Conservation (phyloP, 2,888 invertebrate species). For the Diaphora mendica region DNA sequence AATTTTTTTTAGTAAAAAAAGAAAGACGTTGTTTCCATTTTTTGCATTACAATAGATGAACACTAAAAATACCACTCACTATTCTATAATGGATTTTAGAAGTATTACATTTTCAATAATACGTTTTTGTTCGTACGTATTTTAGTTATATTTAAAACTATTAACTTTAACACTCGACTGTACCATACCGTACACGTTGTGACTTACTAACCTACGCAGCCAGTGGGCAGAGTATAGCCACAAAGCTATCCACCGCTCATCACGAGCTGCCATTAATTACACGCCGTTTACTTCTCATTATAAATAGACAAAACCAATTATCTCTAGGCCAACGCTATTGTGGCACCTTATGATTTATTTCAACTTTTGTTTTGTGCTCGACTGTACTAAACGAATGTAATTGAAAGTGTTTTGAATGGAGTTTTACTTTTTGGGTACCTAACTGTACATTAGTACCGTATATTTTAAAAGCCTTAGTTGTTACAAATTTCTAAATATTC, state of each 20-base stretch:
- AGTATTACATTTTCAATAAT: neutral
- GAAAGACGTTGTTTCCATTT: too few relatives aligned
- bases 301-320: constrained; percentile 80
- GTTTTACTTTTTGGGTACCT: constrained; percentile 47
- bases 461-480: neutral
- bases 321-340: constrained; percentile 65
- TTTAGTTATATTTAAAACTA: neutral
- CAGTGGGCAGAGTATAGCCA: constrained; percentile 76
- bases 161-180: constrained; percentile 14
- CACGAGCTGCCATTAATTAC: constrained; percentile 77
- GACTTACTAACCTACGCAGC: constrained; percentile 66
- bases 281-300: constrained; percentile 78
- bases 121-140: too few relatives aligned
- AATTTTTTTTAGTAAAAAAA: too few relatives aligned
- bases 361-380: constrained; percentile 55
- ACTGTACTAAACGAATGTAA: constrained; percentile 59
- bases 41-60: neutral
- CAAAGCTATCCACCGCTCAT: constrained; percentile 61
- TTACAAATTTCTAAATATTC: neutral
- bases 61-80: neutral
- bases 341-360: constrained; percentile 71
- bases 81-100: neutral
- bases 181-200: constrained; percentile 25
- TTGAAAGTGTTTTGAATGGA: constrained; percentile 61
- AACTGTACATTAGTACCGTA: constrained; percentile 16